phyloP scores from a whole-genome alignment of 2,888 invertebrate genomes.

The Idaea aversata region DNA sequence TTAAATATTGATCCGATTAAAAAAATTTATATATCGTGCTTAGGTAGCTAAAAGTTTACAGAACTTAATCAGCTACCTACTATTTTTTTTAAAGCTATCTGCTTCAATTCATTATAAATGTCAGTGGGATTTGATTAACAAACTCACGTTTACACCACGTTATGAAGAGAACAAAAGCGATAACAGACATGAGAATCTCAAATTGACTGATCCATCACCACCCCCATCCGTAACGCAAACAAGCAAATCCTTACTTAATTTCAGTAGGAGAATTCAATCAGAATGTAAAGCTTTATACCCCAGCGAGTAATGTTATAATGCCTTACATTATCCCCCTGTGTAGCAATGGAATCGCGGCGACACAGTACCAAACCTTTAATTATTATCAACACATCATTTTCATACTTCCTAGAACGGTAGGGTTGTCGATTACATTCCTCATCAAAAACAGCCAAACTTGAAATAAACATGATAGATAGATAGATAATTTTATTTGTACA shows the following conservation, averaged over 20 bases:
- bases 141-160: constrained; percentile 16
- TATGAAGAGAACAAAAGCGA: constrained; percentile 52
- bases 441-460: not conserved
- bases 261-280: constrained; percentile 80
- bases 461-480: not conserved
- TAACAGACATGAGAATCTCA: constrained; percentile 59
- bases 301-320: constrained; percentile 76
- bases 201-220: constrained; percentile 73
- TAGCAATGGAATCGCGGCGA: constrained; percentile 57
- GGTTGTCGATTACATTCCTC: constrained; percentile 43
- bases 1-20: too few relatives aligned
- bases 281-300: constrained; percentile 75
- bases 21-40: too few relatives aligned
- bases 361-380: constrained; percentile 76
- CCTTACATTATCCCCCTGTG: constrained; percentile 72
- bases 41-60: too few relatives aligned
- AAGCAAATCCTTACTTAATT: constrained; percentile 80
- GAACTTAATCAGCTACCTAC: not conserved
- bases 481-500: too few relatives aligned
- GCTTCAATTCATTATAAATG: not conserved
- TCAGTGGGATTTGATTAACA: not conserved
- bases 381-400: constrained; percentile 80
- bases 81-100: too few relatives aligned
- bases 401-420: constrained; percentile 64
- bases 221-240: constrained; percentile 72